Base-by-base conservation (phyloP, 2,888 invertebrate genomes). In the Epirrhoe tristata region DNA sequence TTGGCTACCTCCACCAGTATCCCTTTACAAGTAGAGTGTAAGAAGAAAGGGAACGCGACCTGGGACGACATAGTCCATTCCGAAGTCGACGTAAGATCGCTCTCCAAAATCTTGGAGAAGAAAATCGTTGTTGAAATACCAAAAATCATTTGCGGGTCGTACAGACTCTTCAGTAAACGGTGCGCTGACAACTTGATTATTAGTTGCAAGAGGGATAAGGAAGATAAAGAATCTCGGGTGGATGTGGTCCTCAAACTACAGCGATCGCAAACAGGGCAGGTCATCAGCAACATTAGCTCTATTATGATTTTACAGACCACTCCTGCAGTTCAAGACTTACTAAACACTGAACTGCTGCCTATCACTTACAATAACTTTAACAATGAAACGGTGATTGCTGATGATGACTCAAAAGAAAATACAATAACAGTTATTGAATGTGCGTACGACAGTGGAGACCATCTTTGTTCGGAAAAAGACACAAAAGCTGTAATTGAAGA, bases 11-110 rank as follows among this genome's bases (percentile, higher is more conserved):
- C 86, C 4, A 82, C 85, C 0, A 91, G 87, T 58, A 88, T 89
- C 50, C 90, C 90, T 3, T 67, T 89, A 51, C 84, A 83, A 17
- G 80, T 89, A 0, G 84, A 87, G 48, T 80, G 81, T 31, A 88
- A 88, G 74, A 62, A 72, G 0, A 78, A 76, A 17, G 78, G 79
- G 0, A 65, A 69, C 6, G 74, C 80, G 5, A 84, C 78, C 3
- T 89, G 90, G 90, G 85, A 90, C 67, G 88, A 90, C 39, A 78
- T 88, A 50, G 85, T 91, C 8, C 90, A 87, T 72, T 90, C 92
- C 0, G 89, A 88, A 77, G 82, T 92, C n/a, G 91, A 93, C 69
- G 66, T 92, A 1, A 82, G 87, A 70, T 88, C 87, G 2, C 74
- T 93, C 17, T 86, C 88, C 0, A 92, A 88, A 77, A 86, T 91